These are phyloP conservation scores for Naja naja DNA, from an alignment of 2,113 vertebrate species.

Conservation along the genomic window DNA sequence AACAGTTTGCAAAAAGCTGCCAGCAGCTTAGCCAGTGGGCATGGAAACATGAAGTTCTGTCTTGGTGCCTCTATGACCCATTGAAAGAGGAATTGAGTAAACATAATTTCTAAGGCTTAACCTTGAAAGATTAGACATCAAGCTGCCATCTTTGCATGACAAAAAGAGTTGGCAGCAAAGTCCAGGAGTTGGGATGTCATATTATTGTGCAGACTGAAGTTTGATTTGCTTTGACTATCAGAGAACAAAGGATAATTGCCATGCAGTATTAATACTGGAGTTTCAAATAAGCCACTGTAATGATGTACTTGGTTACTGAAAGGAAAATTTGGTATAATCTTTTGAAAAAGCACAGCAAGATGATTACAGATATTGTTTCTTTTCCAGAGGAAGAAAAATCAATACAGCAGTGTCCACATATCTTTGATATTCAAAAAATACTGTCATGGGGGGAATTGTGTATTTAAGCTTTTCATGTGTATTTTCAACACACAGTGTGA, in stretches of 20 bases:
- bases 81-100: conserved; percentile 6
- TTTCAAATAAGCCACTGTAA: conserved; percentile 8
- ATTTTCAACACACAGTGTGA: neutral
- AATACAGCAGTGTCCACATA: neutral
- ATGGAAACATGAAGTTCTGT: neutral
- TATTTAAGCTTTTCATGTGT: neutral
- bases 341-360: neutral
- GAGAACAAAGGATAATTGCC: conserved; percentile 10
- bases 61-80: neutral
- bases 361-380: neutral
- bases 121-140: conserved; percentile 19
- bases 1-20: neutral
- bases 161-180: neutral
- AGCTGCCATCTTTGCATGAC: conserved; percentile 2
- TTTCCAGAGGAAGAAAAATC: conserved; percentile 1
- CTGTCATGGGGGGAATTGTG: neutral
- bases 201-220: neutral
- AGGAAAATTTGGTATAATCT: conserved; percentile 6
- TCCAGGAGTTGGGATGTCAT: neutral
- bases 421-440: conserved; percentile 1
- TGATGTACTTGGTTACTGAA: conserved; percentile 1
- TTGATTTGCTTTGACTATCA: neutral
- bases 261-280: conserved; percentile 1
- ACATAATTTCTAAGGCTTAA: neutral
- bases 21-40: neutral